These are phyloP conservation scores for Acanthopagrus latus DNA, from an alignment of 2,797 vertebrate genomes.

Conservation along the genomic window DNA sequence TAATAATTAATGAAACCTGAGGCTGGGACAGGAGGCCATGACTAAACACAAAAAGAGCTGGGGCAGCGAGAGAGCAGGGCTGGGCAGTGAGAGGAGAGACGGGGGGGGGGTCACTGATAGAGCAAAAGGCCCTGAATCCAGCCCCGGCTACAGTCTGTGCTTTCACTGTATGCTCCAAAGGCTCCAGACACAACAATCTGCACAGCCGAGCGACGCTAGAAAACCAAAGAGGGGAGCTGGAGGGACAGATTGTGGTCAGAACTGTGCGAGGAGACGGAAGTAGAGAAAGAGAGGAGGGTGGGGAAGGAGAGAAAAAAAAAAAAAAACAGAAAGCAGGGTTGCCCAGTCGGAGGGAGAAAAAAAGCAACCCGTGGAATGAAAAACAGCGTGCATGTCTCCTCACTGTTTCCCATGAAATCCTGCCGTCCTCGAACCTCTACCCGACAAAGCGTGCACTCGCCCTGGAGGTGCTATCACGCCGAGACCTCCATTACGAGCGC, in stretches of 20 bases:
- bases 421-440: slow-evolving; percentile 54
- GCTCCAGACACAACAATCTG: slow-evolving; percentile 76
- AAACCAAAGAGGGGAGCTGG: slow-evolving; percentile 24
- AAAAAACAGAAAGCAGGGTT: not conserved
- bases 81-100: slow-evolving; percentile 2
- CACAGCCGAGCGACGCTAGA: slow-evolving; percentile 48
- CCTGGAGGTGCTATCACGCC: slow-evolving; percentile 63
- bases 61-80: slow-evolving; percentile 23
- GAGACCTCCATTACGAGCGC: slow-evolving; percentile 78
- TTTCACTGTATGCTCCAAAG: slow-evolving; percentile 69
- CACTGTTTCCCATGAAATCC: slow-evolving; percentile 80
- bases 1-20: slow-evolving; percentile 88
- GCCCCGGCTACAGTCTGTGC: slow-evolving; percentile 46
- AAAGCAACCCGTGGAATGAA: slow-evolving; percentile 52
- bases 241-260: slow-evolving; percentile 3
- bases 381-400: slow-evolving; percentile 54
- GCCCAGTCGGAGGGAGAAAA: slow-evolving; percentile 32
- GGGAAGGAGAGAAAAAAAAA: not conserved
- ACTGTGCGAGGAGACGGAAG: slow-evolving; percentile 18
- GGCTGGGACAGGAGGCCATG: slow-evolving; percentile 75
- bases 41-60: slow-evolving; percentile 72
- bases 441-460: slow-evolving; percentile 58
- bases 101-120: slow-evolving; percentile 21
- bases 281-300: not conserved
- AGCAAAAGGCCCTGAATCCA: slow-evolving; percentile 39